phyloP scores from a whole-genome alignment of 1,140 invertebrate genomes.

The Pentalonia nigronervosa region DNA sequence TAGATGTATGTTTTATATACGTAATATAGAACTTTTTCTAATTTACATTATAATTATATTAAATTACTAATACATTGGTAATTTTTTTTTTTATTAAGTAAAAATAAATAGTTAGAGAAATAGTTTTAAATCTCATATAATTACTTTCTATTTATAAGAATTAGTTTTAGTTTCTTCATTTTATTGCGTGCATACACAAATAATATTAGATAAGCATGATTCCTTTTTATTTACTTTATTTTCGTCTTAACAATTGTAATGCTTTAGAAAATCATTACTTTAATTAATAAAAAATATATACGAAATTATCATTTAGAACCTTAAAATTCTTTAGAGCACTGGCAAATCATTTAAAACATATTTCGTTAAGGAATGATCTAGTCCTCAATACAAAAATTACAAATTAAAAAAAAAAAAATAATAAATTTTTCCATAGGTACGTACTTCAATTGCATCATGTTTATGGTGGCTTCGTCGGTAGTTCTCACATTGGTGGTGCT shows the following conservation, averaged over 20 bases:
- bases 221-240: slow-evolving; percentile 6
- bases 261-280: slow-evolving; percentile 19
- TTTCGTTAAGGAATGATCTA: neutral
- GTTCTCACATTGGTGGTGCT: slow-evolving; percentile 96
- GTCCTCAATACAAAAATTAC: neutral
- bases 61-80: too few species aligned
- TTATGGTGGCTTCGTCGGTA: slow-evolving; percentile 98
- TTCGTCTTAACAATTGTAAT: slow-evolving; percentile 26
- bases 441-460: slow-evolving; percentile 99
- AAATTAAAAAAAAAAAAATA: neutral
- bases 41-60: neutral
- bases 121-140: neutral
- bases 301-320: neutral
- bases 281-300: neutral
- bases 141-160: neutral
- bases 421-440: slow-evolving; percentile 76
- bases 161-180: slow-evolving; percentile 19
- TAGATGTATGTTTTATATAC: neutral
- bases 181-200: slow-evolving; percentile 35
- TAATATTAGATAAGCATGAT: slow-evolving; percentile 34
- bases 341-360: neutral
- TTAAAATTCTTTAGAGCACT: neutral
- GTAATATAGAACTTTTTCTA: neutral
- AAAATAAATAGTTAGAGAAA: neutral
- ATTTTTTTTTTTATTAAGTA: neutral